Evolutionary conservation across 2,113 vertebrate genomes (phyloP).

Genomic region (Zosterops lateralis): DNA sequence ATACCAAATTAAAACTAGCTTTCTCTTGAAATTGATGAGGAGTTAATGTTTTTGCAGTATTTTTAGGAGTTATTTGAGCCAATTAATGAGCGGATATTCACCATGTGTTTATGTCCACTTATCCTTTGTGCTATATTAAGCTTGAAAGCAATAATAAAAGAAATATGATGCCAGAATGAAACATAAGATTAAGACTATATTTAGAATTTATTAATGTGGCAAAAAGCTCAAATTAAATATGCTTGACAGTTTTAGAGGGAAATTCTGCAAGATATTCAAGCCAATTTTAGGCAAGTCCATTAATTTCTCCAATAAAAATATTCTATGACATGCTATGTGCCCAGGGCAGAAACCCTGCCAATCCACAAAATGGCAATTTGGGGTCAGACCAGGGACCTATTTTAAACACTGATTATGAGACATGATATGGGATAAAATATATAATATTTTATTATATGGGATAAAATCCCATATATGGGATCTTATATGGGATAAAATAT

Average conservation of each 20-base stretch:
- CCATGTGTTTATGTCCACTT: not conserved
- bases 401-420: not conserved
- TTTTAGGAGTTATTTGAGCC: slow-evolving; percentile 51
- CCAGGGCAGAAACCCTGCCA: not conserved
- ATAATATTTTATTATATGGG: not conserved
- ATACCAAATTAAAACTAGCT: slow-evolving; percentile 20
- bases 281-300: not conserved
- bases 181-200: not conserved
- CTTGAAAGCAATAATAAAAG: not conserved
- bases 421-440: not conserved
- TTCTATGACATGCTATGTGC: not conserved
- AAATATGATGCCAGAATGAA: not conserved
- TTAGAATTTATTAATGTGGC: not conserved
- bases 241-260: not conserved
- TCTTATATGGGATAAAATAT: not conserved
- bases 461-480: not conserved
- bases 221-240: slow-evolving; percentile 6
- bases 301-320: not conserved
- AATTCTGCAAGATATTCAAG: not conserved
- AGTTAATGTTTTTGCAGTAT: not conserved
- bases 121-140: slow-evolving; percentile 2
- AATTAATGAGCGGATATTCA: slow-evolving; percentile 25
- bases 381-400: not conserved
- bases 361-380: not conserved
- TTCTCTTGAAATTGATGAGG: slow-evolving; percentile 34